Evolutionary conservation across 2,113 vertebrate genomes (phyloP).

Genomic region (Tonatia bakeri): DNA sequence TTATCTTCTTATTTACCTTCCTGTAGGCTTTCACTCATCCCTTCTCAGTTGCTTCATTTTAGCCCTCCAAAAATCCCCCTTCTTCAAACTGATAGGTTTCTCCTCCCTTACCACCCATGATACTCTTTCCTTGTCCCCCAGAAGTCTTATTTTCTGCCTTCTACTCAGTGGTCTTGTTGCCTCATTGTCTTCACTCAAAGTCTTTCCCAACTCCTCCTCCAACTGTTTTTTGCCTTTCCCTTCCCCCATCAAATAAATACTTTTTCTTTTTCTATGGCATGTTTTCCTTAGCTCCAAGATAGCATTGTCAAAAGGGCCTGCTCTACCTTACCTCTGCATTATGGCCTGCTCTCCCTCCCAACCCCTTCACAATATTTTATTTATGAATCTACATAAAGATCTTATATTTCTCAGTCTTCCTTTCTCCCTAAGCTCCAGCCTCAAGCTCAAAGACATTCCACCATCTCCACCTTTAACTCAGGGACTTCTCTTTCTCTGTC

Average conservation of each 20-base stretch:
- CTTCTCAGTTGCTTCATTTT: background rate
- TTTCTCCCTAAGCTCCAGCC: background rate
- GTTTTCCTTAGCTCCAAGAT: background rate
- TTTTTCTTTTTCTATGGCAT: background rate
- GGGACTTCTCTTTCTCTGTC: background rate
- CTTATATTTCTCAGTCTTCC: background rate
- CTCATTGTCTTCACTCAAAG: background rate
- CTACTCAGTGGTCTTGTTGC: background rate
- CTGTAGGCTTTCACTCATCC: background rate
- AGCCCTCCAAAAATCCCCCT: background rate
- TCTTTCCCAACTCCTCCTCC: background rate
- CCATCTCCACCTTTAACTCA: background rate
- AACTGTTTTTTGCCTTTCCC: background rate
- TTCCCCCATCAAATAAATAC: background rate
- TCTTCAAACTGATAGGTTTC: background rate
- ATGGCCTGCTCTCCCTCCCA: background rate
- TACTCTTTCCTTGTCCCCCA: background rate
- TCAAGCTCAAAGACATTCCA: background rate
- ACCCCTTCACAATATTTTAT: background rate
- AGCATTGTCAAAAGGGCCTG: background rate
- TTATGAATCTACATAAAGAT: background rate
- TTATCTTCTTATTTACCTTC: background rate
- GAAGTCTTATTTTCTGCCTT: background rate
- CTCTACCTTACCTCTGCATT: background rate
- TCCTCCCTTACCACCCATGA: background rate